These are phyloP conservation scores for Tragulus kanchil DNA, from an alignment of 2,113 vertebrate species.

Conservation along the genomic window DNA sequence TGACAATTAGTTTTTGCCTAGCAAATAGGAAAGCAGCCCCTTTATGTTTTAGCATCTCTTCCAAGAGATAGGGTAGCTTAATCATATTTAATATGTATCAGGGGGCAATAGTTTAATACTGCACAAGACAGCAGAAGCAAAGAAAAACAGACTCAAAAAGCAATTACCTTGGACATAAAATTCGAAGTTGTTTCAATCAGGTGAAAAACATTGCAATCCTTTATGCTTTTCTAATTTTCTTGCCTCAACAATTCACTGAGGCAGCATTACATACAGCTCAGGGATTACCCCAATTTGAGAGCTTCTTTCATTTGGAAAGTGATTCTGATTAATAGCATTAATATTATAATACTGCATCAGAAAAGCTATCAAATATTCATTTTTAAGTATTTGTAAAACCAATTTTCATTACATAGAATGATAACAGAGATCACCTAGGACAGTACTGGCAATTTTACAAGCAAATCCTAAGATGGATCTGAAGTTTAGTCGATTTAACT, in stretches of 20 bases:
- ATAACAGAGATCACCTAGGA: slow-evolving; percentile 37
- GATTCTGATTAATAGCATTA: slow-evolving; percentile 76
- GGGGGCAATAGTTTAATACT: slow-evolving; percentile 66
- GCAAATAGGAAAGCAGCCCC: neutral
- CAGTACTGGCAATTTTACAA: slow-evolving; percentile 32
- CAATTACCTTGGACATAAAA: slow-evolving; percentile 73
- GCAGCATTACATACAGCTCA: slow-evolving; percentile 31
- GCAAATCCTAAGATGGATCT: slow-evolving; percentile 43
- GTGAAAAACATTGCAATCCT: slow-evolving; percentile 53
- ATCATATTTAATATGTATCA: slow-evolving; percentile 67
- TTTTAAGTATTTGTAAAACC: slow-evolving; percentile 51
- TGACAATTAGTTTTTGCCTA: neutral
- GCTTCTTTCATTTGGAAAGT: slow-evolving; percentile 49
- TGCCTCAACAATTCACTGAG: slow-evolving; percentile 39
- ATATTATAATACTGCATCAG: slow-evolving; percentile 62
- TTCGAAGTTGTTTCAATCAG: slow-evolving; percentile 77
- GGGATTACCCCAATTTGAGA: slow-evolving; percentile 49
- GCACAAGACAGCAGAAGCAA: slow-evolving; percentile 65
- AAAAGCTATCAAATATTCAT: slow-evolving; percentile 72
- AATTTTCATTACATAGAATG: slow-evolving; percentile 56
- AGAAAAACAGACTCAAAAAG: slow-evolving; percentile 70
- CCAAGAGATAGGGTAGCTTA: slow-evolving; percentile 48
- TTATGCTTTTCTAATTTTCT: slow-evolving; percentile 73
- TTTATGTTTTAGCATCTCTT: slow-evolving; percentile 56
- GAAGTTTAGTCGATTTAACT: slow-evolving; percentile 34